Base-by-base conservation (phyloP, 2,113 vertebrate genomes). In the Sisor rabdophorus region DNA sequence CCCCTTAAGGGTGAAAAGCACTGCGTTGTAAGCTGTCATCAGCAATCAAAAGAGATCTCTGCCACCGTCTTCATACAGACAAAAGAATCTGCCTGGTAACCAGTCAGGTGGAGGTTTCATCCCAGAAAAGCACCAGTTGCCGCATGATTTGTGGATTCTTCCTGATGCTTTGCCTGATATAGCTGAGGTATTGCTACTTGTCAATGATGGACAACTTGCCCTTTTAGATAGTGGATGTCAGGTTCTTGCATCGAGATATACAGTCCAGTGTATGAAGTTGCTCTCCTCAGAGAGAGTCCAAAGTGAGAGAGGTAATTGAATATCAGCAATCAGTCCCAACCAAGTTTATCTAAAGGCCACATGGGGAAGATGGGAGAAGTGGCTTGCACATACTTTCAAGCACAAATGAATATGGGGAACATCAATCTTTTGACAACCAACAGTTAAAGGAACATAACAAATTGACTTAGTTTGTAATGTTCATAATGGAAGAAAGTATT, bases 201-300 rank as follows among this genome's bases (percentile, higher is more conserved):
- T 82, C 83, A 82, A 17, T 75, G 59, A n/a, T 72, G 80, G 85
- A 79, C 81, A 75, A 83, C 65, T 83, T 47, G 44, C 79, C 81
- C 81, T 53, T 30, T 60, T 55, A 58, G 68, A 53, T 59, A 71
- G 52, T 53, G 69, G 84, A 79, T 85, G 72, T 86, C 85, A 85
- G 52, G 75, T 70, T 80, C 84, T 89, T 89, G 89, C 87, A 88
- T 89, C 87, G 86, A 84, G 20, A 77, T 73, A 47, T 69, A 72
- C 60, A 73, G 79, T 53, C 63, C 5, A 11, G 75, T 74, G 79
- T 84, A 78, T 82, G 72, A 78, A 80, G 67, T 70, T 77, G 71
- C 70, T 71, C 77, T 80, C 75, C 47, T n/a, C n/a, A n/a, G n/a
- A n/a, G n/a, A 63, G 53, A 58, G n/a, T 80, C 78, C 68, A 44